Evolutionary conservation across 2,888 invertebrate species (phyloP).

Genomic region (Lacanobia oleracea): DNA sequence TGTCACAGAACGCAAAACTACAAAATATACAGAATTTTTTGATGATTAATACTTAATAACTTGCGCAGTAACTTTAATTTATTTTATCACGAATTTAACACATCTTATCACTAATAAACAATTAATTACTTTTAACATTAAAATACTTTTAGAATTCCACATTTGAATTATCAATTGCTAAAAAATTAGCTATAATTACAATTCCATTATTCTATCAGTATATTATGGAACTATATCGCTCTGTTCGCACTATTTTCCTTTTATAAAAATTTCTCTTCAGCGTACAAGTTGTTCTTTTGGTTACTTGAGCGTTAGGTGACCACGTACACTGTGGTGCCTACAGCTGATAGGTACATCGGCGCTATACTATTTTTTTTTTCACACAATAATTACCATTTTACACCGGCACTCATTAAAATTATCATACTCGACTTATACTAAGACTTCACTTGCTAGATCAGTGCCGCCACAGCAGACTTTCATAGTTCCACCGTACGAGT

Average conservation of each 20-base stretch:
- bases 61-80: slow-evolving; percentile 78
- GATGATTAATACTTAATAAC: slow-evolving; percentile 75
- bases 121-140: slow-evolving; percentile 83
- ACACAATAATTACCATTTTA: slow-evolving; percentile 72
- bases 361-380: slow-evolving; percentile 70
- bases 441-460: slow-evolving; percentile 42
- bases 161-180: slow-evolving; percentile 77
- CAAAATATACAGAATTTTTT: slow-evolving; percentile 68
- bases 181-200: slow-evolving; percentile 75
- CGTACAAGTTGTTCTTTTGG: slow-evolving; percentile 62
- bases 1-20: slow-evolving; percentile 38
- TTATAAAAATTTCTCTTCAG: slow-evolving; percentile 67
- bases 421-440: slow-evolving; percentile 64
- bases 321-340: slow-evolving; percentile 72
- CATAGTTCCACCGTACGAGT: slow-evolving; percentile 47
- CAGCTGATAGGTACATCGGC: slow-evolving; percentile 70
- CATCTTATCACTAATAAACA: slow-evolving; percentile 84
- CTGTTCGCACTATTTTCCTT: slow-evolving; percentile 61
- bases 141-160: slow-evolving; percentile 84
- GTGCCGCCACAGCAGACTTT: slow-evolving; percentile 53
- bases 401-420: slow-evolving; percentile 71
- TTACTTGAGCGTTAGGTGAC: slow-evolving; percentile 72
- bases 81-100: slow-evolving; percentile 87
- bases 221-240: slow-evolving; percentile 70
- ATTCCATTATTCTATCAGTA: slow-evolving; percentile 77